Conservation (phyloP, 2,113 vertebrate species). For the Vulpes vulpes region DNA sequence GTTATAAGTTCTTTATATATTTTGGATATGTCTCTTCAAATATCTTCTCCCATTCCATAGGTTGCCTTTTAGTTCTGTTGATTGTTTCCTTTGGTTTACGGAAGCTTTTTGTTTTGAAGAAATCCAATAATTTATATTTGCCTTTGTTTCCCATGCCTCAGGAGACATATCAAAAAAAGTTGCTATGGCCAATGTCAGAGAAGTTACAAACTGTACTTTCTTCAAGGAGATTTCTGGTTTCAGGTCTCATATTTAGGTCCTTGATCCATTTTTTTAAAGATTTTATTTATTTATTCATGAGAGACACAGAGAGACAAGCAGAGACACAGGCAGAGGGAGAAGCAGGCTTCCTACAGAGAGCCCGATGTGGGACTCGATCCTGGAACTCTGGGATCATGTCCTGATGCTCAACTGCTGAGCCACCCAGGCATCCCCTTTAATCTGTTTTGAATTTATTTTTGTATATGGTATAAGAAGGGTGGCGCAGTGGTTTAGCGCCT, state of each 20-base stretch:
- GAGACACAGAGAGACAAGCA: too few species aligned
- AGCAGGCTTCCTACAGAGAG: too few species aligned
- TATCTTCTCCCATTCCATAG: neutral
- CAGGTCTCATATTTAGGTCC: neutral
- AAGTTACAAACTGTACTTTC: neutral
- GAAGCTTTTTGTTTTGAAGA: too few species aligned
- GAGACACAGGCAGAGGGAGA: too few species aligned
- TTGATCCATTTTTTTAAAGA: neutral
- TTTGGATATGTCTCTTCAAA: neutral
- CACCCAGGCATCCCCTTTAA: too few species aligned
- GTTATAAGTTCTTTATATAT: neutral
- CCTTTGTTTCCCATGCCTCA: too few species aligned
- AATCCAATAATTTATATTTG: too few species aligned
- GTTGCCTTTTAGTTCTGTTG: neutral
- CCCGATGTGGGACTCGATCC: too few species aligned
- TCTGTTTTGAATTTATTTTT: neutral
- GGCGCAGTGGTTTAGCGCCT: too few species aligned
- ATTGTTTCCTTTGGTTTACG: neutral
- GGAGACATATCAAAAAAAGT: neutral
- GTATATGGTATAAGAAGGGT: neutral
- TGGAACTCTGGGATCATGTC: too few species aligned
- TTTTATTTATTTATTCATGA: too few species aligned
- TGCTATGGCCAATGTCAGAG: neutral
- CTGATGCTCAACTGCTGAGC: too few species aligned
- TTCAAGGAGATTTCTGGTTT: neutral